Conservation (phyloP, 2,113 vertebrate species). For the Ranitomeya variabilis region DNA sequence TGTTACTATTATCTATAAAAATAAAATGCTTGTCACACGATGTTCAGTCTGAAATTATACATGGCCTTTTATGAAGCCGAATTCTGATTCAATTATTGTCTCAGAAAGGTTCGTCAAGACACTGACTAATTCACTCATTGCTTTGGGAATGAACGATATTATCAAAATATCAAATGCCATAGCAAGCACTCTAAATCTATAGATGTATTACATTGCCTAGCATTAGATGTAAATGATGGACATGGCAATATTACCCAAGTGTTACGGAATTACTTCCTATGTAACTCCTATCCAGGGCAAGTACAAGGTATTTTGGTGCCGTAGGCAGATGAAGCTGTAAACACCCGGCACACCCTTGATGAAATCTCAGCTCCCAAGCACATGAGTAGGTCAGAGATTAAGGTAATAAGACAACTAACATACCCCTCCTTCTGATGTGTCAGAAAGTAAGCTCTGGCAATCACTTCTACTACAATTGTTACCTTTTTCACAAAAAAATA, state of each 20-base stretch:
- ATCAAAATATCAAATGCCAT: background rate
- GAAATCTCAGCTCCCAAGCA: too few species aligned
- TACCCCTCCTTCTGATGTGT: too few species aligned
- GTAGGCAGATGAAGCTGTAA: too few species aligned
- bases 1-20: slow-evolving; percentile 30
- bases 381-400: too few species aligned
- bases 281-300: too few species aligned
- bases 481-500: too few species aligned
- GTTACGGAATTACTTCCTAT: background rate
- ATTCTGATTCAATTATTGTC: slow-evolving; percentile 25
- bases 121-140: slow-evolving; percentile 19
- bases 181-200: background rate
- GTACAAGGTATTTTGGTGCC: too few species aligned
- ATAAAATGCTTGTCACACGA: slow-evolving; percentile 23
- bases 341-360: too few species aligned
- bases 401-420: too few species aligned
- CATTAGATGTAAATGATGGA: background rate
- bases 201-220: background rate
- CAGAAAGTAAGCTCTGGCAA: too few species aligned
- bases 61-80: slow-evolving; percentile 20
- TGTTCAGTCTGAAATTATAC: slow-evolving; percentile 8
- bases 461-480: too few species aligned
- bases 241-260: background rate
- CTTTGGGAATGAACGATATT: background rate
- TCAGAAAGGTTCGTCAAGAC: slow-evolving; percentile 3